Evolutionary conservation across 2,113 vertebrate genomes (phyloP).

Genomic region (Salminus brasiliensis): DNA sequence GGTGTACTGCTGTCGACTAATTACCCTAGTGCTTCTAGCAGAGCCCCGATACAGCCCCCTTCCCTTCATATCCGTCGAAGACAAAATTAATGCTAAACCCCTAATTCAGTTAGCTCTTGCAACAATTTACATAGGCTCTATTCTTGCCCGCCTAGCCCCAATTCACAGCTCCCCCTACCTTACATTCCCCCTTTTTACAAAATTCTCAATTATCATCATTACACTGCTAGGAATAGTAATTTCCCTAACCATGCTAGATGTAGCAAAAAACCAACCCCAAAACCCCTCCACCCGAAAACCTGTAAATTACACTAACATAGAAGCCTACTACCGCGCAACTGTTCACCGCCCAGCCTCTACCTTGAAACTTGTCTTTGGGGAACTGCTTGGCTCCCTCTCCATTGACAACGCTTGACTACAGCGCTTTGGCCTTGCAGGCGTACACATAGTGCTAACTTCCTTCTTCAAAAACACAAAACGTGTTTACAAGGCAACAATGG

Average conservation of each 20-base stretch:
- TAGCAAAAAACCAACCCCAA: conserved; percentile 19
- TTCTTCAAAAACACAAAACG: not conserved
- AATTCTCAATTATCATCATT: conserved; percentile 11
- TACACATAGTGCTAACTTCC: not conserved
- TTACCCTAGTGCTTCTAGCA: conserved; percentile 1
- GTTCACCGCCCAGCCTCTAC: not conserved
- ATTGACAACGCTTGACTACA: conserved; percentile 40
- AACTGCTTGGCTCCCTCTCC: not conserved
- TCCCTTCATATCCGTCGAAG: conserved; percentile 47
- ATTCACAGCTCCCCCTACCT: conserved; percentile 16
- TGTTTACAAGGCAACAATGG: not conserved
- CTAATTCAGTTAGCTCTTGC: conserved; percentile 53
- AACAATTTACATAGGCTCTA: conserved; percentile 41
- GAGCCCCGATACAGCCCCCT: conserved; percentile 20
- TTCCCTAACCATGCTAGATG: not conserved
- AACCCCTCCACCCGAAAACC: not conserved
- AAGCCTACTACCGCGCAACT: conserved; percentile 15
- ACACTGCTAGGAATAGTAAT: not conserved
- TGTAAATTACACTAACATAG: conserved; percentile 38
- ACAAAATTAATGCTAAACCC: conserved; percentile 14
- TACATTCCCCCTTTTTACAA: not conserved
- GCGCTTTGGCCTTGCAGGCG: not conserved
- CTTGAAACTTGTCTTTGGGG: not conserved
- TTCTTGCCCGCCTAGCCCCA: conserved; percentile 21
- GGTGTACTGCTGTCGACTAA: conserved; percentile 32